Conservation (phyloP, 2,888 invertebrate species). For the Trichopoda pennipes region DNA sequence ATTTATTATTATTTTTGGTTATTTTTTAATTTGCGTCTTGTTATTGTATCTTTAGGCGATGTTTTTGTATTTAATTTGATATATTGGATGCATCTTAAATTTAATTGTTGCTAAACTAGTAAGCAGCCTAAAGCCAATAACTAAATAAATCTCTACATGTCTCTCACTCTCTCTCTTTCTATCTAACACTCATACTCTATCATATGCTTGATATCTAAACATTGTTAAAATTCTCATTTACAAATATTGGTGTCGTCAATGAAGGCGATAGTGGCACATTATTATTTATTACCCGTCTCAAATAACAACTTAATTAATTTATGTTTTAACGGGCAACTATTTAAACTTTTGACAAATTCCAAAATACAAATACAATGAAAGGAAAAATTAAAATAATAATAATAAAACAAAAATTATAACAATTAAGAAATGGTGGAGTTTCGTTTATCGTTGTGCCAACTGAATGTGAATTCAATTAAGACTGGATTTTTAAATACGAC, state of each 20-base stretch:
- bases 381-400: constrained; percentile 4
- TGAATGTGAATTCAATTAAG: constrained; percentile 62
- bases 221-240: no score
- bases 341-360: constrained; percentile 67
- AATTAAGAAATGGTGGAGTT: constrained; percentile 31
- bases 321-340: constrained; percentile 66
- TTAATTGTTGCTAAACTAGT: not conserved
- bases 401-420: constrained; percentile 33
- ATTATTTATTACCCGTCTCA: constrained; percentile 62
- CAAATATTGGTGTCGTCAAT: constrained; percentile 13
- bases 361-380: constrained; percentile 25
- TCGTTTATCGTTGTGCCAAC: constrained; percentile 8
- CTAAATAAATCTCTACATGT: not conserved
- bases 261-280: constrained; percentile 41
- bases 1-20: no score
- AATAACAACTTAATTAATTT: constrained; percentile 69
- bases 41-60: constrained; percentile 34
- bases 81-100: constrained; percentile 36
- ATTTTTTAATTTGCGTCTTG: constrained; percentile 15
- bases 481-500: constrained; percentile 44
- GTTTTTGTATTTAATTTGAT: constrained; percentile 50
- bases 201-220: not conserved
- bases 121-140: not conserved
- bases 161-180: not conserved
- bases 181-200: no score